Conservation (phyloP, 2,888 invertebrate species). For the Venustoraphidia nigricollis region DNA sequence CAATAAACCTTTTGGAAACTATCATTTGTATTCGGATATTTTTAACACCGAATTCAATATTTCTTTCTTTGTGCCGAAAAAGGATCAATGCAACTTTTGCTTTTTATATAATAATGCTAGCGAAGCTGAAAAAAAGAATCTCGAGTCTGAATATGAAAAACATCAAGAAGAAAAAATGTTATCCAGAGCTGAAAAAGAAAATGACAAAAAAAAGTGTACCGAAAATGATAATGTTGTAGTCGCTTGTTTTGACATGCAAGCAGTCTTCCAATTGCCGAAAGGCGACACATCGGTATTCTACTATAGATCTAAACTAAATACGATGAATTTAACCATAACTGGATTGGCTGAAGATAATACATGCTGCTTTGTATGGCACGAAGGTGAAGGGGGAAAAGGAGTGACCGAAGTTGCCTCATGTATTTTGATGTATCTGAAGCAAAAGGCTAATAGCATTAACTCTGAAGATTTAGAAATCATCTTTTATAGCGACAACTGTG, state of each 20-base stretch:
- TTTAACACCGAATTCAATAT: neutral
- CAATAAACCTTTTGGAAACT: neutral
- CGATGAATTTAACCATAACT: constrained; percentile 13
- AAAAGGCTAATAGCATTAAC: neutral
- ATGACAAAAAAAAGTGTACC: constrained; percentile 7
- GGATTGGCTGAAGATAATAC: constrained; percentile 7
- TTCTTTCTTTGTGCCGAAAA: neutral
- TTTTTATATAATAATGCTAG: neutral
- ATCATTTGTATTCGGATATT: neutral
- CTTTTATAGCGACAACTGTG: constrained; percentile 17
- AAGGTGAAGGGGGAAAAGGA: constrained; percentile 11
- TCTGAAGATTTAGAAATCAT: constrained; percentile 4
- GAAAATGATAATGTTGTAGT: constrained; percentile 8
- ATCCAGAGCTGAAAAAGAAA: constrained; percentile 12
- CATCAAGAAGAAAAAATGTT: constrained; percentile 13
- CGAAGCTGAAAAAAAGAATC: neutral
- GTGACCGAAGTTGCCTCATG: constrained; percentile 14
- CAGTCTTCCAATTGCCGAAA: constrained; percentile 13
- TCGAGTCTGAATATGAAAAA: constrained; percentile 8
- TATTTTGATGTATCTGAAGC: constrained; percentile 10
- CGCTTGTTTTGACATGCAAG: constrained; percentile 14
- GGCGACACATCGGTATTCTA: constrained; percentile 15
- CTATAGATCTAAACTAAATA: constrained; percentile 13
- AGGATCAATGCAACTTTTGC: neutral
- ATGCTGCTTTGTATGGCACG: constrained; percentile 15